A percentile compares a stretch with the other conserved stretches of the same genome.
These are phyloP conservation scores for Berghia stephanieae DNA, from an alignment of 1,140 invertebrate species.

Conservation along the genomic window DNA sequence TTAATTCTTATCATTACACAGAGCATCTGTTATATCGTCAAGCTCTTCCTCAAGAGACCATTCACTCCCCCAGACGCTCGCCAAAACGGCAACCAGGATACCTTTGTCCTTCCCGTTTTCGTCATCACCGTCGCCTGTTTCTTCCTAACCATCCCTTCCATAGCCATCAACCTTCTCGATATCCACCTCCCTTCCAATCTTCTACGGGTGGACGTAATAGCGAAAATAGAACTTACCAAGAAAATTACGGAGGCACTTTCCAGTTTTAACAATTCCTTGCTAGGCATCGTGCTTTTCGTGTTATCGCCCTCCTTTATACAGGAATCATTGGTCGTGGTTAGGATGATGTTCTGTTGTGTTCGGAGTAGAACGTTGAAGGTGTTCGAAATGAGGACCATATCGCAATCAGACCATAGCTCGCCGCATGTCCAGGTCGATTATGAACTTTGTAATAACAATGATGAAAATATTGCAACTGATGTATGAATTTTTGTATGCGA, in stretches of 20 bases:
- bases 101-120: slow-evolving; percentile 46
- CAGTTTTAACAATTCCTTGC: slow-evolving; percentile 28
- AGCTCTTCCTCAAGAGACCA: slow-evolving; percentile 27
- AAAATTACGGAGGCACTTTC: slow-evolving; percentile 40
- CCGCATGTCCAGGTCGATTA: slow-evolving; percentile 35
- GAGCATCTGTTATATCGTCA: slow-evolving; percentile 47
- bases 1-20: slow-evolving; percentile 51
- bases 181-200: slow-evolving; percentile 48
- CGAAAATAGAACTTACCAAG: slow-evolving; percentile 40
- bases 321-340: slow-evolving; percentile 24
- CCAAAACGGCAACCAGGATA: slow-evolving; percentile 23
- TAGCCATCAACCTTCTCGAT: slow-evolving; percentile 52
- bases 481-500: too few relatives aligned
- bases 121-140: slow-evolving; percentile 51
- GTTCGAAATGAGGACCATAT: slow-evolving; percentile 38
- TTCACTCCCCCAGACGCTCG: background rate
- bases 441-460: slow-evolving; percentile 36
- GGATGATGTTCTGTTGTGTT: slow-evolving; percentile 20
- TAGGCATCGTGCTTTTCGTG: slow-evolving; percentile 35
- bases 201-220: slow-evolving; percentile 38
- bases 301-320: slow-evolving; percentile 33
- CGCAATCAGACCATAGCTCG: slow-evolving; percentile 13
- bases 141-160: slow-evolving; percentile 54
- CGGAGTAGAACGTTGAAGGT: slow-evolving; percentile 32
- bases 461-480: slow-evolving; percentile 18